phyloP scores from a whole-genome alignment of 2,113 vertebrate species.

The Pogona vitticeps region DNA sequence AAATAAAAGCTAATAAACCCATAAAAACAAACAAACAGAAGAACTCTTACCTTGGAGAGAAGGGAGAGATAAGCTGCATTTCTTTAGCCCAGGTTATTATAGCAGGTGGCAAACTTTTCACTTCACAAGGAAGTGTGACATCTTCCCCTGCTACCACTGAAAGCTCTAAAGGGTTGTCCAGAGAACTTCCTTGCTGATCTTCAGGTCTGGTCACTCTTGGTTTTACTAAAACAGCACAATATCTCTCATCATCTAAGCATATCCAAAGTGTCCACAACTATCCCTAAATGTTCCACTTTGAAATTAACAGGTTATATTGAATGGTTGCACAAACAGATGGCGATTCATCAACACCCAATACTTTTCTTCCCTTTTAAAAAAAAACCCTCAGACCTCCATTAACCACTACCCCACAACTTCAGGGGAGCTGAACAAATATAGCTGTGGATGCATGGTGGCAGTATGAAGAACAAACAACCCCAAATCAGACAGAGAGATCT shows the following conservation, averaged over 20 bases:
- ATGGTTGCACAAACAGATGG: neutral
- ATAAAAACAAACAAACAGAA: neutral
- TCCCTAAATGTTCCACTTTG: neutral
- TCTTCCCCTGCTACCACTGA: slow-evolving; percentile 85
- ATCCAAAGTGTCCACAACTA: neutral
- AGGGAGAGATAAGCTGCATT: slow-evolving; percentile 91
- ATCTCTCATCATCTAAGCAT: neutral
- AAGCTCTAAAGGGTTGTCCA: slow-evolving; percentile 77
- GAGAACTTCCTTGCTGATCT: slow-evolving; percentile 61
- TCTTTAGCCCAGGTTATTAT: slow-evolving; percentile 93
- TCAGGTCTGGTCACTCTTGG: slow-evolving; percentile 79
- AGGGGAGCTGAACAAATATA: neutral
- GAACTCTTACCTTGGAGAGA: slow-evolving; percentile 86
- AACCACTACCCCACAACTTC: neutral
- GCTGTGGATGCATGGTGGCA: neutral
- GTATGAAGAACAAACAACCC: neutral
- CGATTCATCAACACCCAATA: neutral
- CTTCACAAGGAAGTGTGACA: slow-evolving; percentile 89
- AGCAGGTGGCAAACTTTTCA: slow-evolving; percentile 89
- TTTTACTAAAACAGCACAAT: slow-evolving; percentile 81
- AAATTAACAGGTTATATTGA: neutral
- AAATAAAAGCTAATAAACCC: neutral
- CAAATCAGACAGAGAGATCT: neutral
- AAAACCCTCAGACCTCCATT: no score
- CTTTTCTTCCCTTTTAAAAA: neutral